Conservation (phyloP, 2,888 invertebrate species). For the Drosophila leonis region DNA sequence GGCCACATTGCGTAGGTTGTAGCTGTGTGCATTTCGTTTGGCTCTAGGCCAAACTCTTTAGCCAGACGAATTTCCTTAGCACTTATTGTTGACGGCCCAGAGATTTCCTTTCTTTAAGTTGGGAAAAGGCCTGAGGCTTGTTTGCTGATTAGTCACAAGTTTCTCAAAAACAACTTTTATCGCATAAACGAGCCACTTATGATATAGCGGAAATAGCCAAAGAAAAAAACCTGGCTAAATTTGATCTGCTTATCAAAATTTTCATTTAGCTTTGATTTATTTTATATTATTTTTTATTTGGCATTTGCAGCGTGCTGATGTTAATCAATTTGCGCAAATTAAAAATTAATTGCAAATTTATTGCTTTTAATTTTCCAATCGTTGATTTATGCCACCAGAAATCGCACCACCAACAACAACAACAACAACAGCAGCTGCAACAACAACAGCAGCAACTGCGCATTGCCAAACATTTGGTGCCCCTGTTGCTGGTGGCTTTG, state of each 20-base stretch:
- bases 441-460: conserved; percentile 5
- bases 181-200: neutral
- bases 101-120: conserved; percentile 19
- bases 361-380: conserved; percentile 82
- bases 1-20: conserved; percentile 76
- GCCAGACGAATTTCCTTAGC: conserved; percentile 51
- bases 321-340: conserved; percentile 80
- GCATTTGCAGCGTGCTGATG: conserved; percentile 65
- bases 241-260: conserved; percentile 26
- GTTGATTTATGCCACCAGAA: conserved; percentile 74
- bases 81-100: conserved; percentile 33
- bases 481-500: conserved; percentile 20
- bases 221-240: conserved; percentile 8
- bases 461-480: conserved; percentile 31
- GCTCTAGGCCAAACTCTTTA: conserved; percentile 31
- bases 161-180: neutral
- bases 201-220: conserved; percentile 15
- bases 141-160: neutral
- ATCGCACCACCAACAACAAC: conserved; percentile 20
- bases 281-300: conserved; percentile 57
- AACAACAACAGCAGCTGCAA: neutral
- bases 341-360: conserved; percentile 83
- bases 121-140: conserved; percentile 32
- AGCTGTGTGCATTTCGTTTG: conserved; percentile 64
- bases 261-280: conserved; percentile 60